Conservation (phyloP, 2,888 invertebrate species). For the Osmoderma eremita region DNA sequence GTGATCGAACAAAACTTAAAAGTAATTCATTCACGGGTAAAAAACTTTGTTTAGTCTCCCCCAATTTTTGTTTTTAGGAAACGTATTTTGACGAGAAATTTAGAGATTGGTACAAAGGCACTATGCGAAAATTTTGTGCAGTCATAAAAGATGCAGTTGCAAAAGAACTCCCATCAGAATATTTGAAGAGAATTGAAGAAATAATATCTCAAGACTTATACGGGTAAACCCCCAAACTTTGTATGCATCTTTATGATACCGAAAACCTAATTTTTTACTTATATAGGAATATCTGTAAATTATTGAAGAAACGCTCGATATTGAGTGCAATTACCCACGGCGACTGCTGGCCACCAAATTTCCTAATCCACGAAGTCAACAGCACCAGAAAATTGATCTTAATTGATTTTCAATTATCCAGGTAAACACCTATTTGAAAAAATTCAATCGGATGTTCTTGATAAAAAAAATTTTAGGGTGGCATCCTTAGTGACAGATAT, state of each 20-base stretch:
- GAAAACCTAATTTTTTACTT: slow-evolving; percentile 3
- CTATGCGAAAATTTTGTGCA: slow-evolving; percentile 64
- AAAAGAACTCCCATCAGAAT: slow-evolving; percentile 71
- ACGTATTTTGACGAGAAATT: slow-evolving; percentile 68
- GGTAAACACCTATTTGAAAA: slow-evolving; percentile 52
- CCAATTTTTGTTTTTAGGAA: slow-evolving; percentile 62
- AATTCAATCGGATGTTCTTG: too few relatives aligned
- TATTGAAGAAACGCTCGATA: slow-evolving; percentile 13
- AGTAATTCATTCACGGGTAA: neutral
- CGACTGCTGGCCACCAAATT: slow-evolving; percentile 77
- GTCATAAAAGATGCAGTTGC: slow-evolving; percentile 73
- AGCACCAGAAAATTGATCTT: slow-evolving; percentile 56
- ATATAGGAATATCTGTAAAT: slow-evolving; percentile 13
- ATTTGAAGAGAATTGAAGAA: slow-evolving; percentile 67
- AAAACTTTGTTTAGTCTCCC: slow-evolving; percentile 36
- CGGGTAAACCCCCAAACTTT: slow-evolving; percentile 56
- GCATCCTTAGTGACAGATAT: slow-evolving; percentile 68
- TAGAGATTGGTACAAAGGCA: slow-evolving; percentile 69
- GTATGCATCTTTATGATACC: too few relatives aligned
- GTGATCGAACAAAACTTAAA: slow-evolving; percentile 49
- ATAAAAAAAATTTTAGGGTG: slow-evolving; percentile 5
- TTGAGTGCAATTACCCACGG: slow-evolving; percentile 71
- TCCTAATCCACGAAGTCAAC: slow-evolving; percentile 65
- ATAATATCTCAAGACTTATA: slow-evolving; percentile 68
- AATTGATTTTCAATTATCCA: slow-evolving; percentile 74